Conservation (phyloP, 2,888 invertebrate genomes). For the Yponomeuta cagnagella region DNA sequence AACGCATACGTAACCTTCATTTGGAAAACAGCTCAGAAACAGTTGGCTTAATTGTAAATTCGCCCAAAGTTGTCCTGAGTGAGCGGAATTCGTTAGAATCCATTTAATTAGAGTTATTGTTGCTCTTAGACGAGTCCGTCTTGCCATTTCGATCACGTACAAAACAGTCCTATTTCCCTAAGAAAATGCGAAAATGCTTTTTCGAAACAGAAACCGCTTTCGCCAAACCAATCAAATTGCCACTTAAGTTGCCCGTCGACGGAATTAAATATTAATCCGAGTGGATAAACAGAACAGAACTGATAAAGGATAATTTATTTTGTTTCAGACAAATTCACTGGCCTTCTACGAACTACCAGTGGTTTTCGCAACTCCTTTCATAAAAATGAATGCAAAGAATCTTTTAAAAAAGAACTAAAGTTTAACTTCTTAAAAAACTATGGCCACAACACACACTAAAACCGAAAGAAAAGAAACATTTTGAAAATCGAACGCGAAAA, state of each 20-base stretch:
- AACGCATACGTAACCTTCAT: background rate
- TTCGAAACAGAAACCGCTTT: conserved; percentile 31
- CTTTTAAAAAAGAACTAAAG: background rate
- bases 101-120: conserved; percentile 50
- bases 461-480: background rate
- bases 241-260: conserved; percentile 22
- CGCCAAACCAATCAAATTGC: conserved; percentile 30
- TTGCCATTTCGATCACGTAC: conserved; percentile 49
- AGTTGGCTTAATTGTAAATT: conserved; percentile 24
- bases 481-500: background rate
- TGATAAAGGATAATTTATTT: conserved; percentile 21
- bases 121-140: conserved; percentile 35
- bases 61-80: conserved; percentile 24
- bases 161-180: conserved; percentile 26
- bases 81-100: conserved; percentile 29
- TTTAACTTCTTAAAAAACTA: background rate
- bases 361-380: conserved; percentile 23
- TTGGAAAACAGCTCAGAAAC: background rate
- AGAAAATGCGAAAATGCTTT: conserved; percentile 37
- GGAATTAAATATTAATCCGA: conserved; percentile 15
- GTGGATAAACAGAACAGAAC: background rate
- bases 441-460: background rate
- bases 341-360: conserved; percentile 25
- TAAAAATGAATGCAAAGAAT: background rate
- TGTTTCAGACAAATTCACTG: conserved; percentile 43